These are phyloP conservation scores for Idaea dimidiata DNA, from an alignment of 2,888 invertebrate species.

Conservation along the genomic window DNA sequence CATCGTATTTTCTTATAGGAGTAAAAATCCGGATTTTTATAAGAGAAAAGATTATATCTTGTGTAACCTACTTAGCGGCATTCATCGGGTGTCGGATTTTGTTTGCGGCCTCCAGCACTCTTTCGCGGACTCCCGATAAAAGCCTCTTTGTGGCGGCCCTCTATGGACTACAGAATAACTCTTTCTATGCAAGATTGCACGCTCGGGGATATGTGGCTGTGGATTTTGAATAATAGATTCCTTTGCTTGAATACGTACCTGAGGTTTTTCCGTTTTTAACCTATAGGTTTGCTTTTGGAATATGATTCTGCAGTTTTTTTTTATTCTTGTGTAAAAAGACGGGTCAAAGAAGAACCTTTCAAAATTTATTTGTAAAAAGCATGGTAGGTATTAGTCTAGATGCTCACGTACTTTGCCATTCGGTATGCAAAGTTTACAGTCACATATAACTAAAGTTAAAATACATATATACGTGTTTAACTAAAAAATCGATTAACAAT, in stretches of 20 bases:
- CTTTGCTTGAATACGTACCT: neutral
- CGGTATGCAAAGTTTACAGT: too few species aligned
- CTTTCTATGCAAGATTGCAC: conserved; percentile 61
- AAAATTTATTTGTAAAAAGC: too few species aligned
- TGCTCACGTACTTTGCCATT: too few species aligned
- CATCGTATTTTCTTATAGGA: conserved; percentile 15
- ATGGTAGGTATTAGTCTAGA: too few species aligned
- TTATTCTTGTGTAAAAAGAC: neutral
- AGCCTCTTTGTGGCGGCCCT: conserved; percentile 65
- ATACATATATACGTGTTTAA: too few species aligned
- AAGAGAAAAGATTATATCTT: conserved; percentile 41
- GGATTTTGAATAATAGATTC: conserved; percentile 29
- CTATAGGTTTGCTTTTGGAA: neutral
- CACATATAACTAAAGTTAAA: too few species aligned
- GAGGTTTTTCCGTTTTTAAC: neutral
- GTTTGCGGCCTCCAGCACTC: conserved; percentile 49
- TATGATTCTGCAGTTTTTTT: neutral
- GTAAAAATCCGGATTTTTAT: conserved; percentile 28
- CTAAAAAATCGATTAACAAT: too few species aligned
- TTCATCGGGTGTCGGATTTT: conserved; percentile 59
- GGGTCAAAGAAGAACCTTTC: neutral
- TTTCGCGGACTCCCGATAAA: conserved; percentile 56
- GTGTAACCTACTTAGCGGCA: conserved; percentile 52
- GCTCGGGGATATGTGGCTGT: conserved; percentile 22
- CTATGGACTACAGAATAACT: conserved; percentile 48